Conservation (phyloP, 1,140 invertebrate genomes). For the Drosophila neocordata region DNA sequence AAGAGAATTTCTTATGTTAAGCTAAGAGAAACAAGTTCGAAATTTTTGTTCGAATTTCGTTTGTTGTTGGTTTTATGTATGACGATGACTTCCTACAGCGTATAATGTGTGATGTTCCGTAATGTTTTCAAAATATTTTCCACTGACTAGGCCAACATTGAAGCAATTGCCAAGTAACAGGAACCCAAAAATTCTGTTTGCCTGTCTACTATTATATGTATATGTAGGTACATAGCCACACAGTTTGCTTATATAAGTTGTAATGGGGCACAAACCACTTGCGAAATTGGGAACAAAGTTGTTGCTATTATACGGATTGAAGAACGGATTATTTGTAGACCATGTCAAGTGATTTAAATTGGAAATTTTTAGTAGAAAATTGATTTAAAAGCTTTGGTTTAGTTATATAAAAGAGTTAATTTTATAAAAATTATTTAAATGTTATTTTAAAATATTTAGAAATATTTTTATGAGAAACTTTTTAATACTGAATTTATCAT, state of each 20-base stretch:
- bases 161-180: slow-evolving; percentile 15
- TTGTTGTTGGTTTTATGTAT: slow-evolving; percentile 20
- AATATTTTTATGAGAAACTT: no score
- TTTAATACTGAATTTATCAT: no score
- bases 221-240: slow-evolving; percentile 1
- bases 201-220: not conserved
- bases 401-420: no score
- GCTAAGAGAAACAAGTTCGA: slow-evolving; percentile 37
- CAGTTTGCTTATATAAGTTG: slow-evolving; percentile 41
- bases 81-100: slow-evolving; percentile 1
- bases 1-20: not conserved
- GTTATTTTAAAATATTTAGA: no score
- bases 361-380: no score
- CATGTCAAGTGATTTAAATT: not conserved
- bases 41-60: slow-evolving; percentile 32
- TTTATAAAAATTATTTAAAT: no score
- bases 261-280: slow-evolving; percentile 5
- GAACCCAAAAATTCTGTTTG: slow-evolving; percentile 5
- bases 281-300: slow-evolving; percentile 26
- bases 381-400: no score
- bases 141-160: slow-evolving; percentile 55
- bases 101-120: slow-evolving; percentile 22
- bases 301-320: slow-evolving; percentile 1
- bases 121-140: slow-evolving; percentile 67
- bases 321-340: not conserved